Evolutionary conservation across 2,888 invertebrate genomes (phyloP), one percentile per base, ranked within the genome.

Genomic region (Tinea trinotella): DNA sequence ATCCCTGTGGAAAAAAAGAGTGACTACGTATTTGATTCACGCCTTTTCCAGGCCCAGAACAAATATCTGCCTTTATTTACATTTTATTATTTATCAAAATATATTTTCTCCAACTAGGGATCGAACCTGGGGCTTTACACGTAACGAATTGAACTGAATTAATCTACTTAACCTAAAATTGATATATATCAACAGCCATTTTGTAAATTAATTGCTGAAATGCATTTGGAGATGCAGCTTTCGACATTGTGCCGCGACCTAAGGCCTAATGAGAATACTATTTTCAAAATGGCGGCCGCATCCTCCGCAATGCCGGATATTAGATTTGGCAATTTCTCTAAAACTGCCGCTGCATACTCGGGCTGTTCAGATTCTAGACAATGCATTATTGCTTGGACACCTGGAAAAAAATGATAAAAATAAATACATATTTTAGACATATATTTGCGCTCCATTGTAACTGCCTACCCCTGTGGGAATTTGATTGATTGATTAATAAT

Each of bases 251-350:
- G 88, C 56, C 93, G 91, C 4, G 93, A 92, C 59, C 89, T 89
- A 57, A 95, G 89, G 2, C 96, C 96, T 46, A 96, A 87, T 59
- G 91, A 90, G 78, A 97, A 97, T 1, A 94, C 94, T 57, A 91
- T 90, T 66, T 91, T 89, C 61, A 97, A 87, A 53, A 98, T 87
- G 54, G 91, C 88, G 55, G 91, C 88, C 0, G 95, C 94, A 74
- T 94, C 91, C 75, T 97, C 97, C 83, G 94, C 95, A 84, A 94
- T 88, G 58, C 95, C 91, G 9, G 94, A 87, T 54, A 93, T 88
- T 59, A 97, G 90, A 64, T 96, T 96, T 0, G 96, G 92, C 52
- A 98, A 83, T 70, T 91, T 91, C 59, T 95, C 95, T 48, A 97
- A 86, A 20, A 93, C 92, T 0, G 93, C 90, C 60, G 90, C 89